Evolutionary conservation across 1,140 invertebrate species (phyloP).

Genomic region (Acromyrmex heyeri): DNA sequence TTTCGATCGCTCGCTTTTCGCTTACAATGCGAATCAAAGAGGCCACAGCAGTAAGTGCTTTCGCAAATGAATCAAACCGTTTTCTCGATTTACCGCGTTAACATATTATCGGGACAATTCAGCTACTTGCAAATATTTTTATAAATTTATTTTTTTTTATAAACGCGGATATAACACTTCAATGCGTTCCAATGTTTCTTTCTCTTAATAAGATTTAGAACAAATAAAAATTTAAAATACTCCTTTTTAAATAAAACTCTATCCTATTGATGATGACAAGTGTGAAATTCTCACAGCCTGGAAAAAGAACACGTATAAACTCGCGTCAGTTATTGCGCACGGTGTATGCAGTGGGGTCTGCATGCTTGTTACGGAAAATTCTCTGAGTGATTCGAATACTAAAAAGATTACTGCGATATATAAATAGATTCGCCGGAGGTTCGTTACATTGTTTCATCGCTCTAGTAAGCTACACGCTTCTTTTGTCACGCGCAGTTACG

Average conservation of each 20-base stretch:
- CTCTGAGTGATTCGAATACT: conserved; percentile 57
- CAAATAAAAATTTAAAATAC: neutral
- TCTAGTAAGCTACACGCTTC: conserved; percentile 64
- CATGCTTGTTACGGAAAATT: conserved; percentile 62
- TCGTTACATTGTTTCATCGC: conserved; percentile 65
- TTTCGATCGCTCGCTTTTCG: conserved; percentile 43
- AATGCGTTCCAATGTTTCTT: neutral
- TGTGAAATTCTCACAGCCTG: neutral
- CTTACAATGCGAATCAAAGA: conserved; percentile 62
- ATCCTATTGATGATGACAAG: neutral
- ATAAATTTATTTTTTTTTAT: neutral
- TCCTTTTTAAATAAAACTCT: neutral
- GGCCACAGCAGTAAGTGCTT: neutral
- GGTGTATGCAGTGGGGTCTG: neutral
- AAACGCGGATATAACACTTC: neutral
- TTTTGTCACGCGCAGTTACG: conserved; percentile 42
- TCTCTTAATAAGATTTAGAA: neutral
- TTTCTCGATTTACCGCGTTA: neutral
- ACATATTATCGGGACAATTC: neutral
- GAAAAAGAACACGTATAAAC: conserved; percentile 6
- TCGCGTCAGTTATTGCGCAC: conserved; percentile 9
- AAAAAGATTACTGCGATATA: conserved; percentile 51
- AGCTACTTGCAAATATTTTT: neutral
- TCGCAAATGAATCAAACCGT: neutral
- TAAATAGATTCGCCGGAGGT: conserved; percentile 59